phyloP scores from a whole-genome alignment of 2,888 invertebrate species.

The Griposia aprilina region DNA sequence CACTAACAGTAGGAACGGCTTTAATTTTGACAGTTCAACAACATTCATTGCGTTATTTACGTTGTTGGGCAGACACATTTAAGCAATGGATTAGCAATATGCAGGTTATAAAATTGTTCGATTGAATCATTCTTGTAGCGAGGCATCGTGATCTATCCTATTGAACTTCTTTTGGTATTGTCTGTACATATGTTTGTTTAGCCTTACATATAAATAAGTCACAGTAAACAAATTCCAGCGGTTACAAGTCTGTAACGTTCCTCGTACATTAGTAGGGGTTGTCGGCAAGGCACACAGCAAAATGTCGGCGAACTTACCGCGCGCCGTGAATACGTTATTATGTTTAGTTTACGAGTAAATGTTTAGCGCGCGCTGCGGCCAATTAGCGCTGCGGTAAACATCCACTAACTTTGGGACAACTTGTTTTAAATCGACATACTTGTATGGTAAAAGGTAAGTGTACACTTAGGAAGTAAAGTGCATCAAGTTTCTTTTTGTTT shows the following conservation, averaged over 20 bases:
- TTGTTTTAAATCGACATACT: constrained; percentile 29
- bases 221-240: constrained; percentile 13
- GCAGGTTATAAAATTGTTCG: neutral
- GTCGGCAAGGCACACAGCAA: constrained; percentile 51
- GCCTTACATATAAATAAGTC: neutral
- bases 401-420: constrained; percentile 44
- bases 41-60: too few relatives aligned
- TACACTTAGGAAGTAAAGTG: neutral
- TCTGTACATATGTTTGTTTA: too few relatives aligned
- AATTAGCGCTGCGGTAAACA: constrained; percentile 70
- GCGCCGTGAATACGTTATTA: constrained; percentile 77
- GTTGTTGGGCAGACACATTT: too few relatives aligned
- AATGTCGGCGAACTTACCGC: constrained; percentile 69
- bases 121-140: neutral
- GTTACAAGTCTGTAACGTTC: neutral
- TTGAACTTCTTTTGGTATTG: neutral
- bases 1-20: too few relatives aligned
- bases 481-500: neutral
- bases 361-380: constrained; percentile 75
- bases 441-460: neutral
- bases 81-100: too few relatives aligned
- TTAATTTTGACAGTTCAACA: too few relatives aligned
- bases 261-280: constrained; percentile 56
- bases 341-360: constrained; percentile 74
- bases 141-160: too few relatives aligned